These are phyloP conservation scores for Gadopsis marmoratus DNA, from an alignment of 2,797 vertebrate genomes.

Conservation along the genomic window DNA sequence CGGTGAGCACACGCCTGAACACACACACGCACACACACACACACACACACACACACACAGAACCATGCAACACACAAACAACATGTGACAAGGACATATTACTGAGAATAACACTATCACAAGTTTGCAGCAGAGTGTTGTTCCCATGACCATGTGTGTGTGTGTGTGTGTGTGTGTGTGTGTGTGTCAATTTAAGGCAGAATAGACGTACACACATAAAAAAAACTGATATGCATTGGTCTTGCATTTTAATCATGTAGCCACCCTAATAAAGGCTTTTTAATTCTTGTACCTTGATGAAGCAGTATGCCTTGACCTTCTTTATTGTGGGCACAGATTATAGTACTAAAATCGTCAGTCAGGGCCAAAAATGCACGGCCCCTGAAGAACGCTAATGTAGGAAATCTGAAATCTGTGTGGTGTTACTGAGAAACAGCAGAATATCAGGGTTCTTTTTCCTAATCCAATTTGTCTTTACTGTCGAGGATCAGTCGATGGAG, in stretches of 20 bases:
- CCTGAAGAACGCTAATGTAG: no score
- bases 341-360: no score
- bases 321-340: no score
- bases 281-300: no score
- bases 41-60: conserved; percentile 34
- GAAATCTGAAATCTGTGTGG: background rate
- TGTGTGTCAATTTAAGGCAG: no score
- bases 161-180: conserved; percentile 5
- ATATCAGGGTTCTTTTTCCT: background rate
- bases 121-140: conserved; percentile 39
- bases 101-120: conserved; percentile 54
- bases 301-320: no score
- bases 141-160: conserved; percentile 46
- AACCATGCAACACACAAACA: conserved; percentile 35
- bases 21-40: conserved; percentile 42
- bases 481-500: no score
- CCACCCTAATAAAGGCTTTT: no score
- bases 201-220: no score
- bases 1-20: conserved; percentile 94
- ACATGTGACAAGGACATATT: conserved; percentile 62
- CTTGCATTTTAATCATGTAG: no score
- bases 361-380: no score
- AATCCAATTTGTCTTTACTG: background rate
- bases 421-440: background rate
- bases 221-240: no score